Evolutionary conservation across 2,113 vertebrate genomes (phyloP).

Genomic region (Syngnathus floridae): DNA sequence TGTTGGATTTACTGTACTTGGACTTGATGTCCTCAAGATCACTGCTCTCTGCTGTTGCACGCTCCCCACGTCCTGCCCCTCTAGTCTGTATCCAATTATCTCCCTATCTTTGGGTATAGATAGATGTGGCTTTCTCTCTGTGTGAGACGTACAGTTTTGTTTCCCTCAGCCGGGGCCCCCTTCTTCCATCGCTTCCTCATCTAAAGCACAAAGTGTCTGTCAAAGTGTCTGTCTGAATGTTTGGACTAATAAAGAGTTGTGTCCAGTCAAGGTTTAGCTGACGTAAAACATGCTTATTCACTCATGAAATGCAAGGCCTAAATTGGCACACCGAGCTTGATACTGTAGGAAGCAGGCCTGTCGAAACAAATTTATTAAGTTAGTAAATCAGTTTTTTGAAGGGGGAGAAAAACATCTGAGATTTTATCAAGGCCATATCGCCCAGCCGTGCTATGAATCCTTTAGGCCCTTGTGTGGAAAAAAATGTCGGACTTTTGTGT

Average conservation of each 20-base stretch:
- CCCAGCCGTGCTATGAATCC: background rate
- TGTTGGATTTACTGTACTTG: constrained; percentile 61
- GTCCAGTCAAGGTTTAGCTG: constrained; percentile 37
- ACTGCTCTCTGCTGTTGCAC: constrained; percentile 31
- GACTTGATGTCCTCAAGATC: constrained; percentile 51
- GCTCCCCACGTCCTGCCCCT: constrained; percentile 20
- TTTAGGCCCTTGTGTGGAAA: background rate
- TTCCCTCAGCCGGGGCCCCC: background rate
- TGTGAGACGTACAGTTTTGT: constrained; percentile 6
- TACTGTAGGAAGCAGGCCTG: constrained; percentile 2
- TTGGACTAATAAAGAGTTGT: constrained; percentile 14
- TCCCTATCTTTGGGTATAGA: constrained; percentile 19
- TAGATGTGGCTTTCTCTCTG: constrained; percentile 1
- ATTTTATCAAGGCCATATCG: too few relatives aligned
- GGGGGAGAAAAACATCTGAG: too few relatives aligned
- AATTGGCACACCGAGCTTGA: constrained; percentile 49
- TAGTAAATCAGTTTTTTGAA: too few relatives aligned
- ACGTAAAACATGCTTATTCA: constrained; percentile 35
- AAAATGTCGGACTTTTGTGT: background rate
- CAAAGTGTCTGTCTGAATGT: constrained; percentile 5
- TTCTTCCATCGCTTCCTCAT: constrained; percentile 7
- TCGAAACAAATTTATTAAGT: too few relatives aligned
- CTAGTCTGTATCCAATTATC: constrained; percentile 34
- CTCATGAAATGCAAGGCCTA: constrained; percentile 45
- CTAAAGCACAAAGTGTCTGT: background rate